Conservation (phyloP, 2,888 invertebrate genomes). For the Chaetogeoica ovagalla region DNA sequence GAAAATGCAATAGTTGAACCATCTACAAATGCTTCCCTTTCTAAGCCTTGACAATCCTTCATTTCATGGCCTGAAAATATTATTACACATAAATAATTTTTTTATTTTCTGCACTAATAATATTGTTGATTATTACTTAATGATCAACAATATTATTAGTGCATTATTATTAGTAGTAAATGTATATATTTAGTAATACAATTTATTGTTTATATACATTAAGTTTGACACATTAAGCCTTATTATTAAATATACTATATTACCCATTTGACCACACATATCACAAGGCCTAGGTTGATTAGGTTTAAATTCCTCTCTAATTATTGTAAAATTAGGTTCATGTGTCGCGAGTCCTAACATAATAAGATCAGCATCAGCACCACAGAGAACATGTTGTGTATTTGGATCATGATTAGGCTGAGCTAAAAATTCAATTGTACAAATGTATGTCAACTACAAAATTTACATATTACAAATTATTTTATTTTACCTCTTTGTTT, state of each 20-base stretch:
- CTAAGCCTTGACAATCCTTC: slow-evolving; percentile 67
- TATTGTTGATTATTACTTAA: too few relatives aligned
- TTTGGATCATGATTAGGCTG: slow-evolving; percentile 84
- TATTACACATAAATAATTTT: neutral
- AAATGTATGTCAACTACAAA: neutral
- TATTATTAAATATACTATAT: slow-evolving; percentile 54
- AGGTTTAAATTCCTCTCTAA: slow-evolving; percentile 96
- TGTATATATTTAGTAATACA: neutral
- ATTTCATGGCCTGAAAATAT: slow-evolving; percentile 76
- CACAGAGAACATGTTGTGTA: slow-evolving; percentile 94
- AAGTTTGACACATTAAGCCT: neutral
- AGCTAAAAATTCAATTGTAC: slow-evolving; percentile 67
- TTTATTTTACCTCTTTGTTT: slow-evolving; percentile 75
- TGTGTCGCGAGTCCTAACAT: slow-evolving; percentile 95
- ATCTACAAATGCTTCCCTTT: slow-evolving; percentile 57
- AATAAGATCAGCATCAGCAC: slow-evolving; percentile 95
- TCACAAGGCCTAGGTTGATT: slow-evolving; percentile 95
- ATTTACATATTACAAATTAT: neutral
- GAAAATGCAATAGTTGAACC: slow-evolving; percentile 61
- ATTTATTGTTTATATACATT: neutral
- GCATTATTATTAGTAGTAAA: neutral
- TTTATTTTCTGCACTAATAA: neutral
- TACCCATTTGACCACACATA: slow-evolving; percentile 82
- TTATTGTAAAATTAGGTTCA: slow-evolving; percentile 90
- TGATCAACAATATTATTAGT: too few relatives aligned